phyloP scores from a whole-genome alignment of 2,888 invertebrate genomes.

The Pristionchus mayeri region DNA sequence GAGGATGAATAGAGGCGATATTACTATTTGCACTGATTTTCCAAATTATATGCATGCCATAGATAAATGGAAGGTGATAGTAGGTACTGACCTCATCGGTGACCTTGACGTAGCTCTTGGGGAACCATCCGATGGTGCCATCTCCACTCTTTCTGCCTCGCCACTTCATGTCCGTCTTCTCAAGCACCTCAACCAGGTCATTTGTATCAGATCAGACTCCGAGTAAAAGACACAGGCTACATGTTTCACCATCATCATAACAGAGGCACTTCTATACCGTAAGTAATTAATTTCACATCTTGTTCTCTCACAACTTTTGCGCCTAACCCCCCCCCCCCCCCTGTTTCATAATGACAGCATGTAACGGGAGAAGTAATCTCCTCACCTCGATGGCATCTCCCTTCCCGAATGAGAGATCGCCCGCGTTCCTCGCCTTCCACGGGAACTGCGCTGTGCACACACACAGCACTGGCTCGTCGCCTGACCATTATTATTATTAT shows the following conservation, averaged over 20 bases:
- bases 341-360: too few species aligned
- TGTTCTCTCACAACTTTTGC: too few species aligned
- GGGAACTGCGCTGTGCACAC: slow-evolving; percentile 77
- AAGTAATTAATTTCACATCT: too few species aligned
- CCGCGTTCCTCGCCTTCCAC: slow-evolving; percentile 81
- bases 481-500: background rate
- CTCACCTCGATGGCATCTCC: slow-evolving; percentile 80
- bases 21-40: too few species aligned
- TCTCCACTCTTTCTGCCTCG: slow-evolving; percentile 80
- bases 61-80: background rate
- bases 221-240: too few species aligned
- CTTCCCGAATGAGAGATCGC: slow-evolving; percentile 82
- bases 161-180: slow-evolving; percentile 83
- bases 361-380: background rate
- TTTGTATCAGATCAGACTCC: too few species aligned
- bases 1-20: too few species aligned
- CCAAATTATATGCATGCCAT: too few species aligned
- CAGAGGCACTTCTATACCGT: too few species aligned
- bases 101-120: slow-evolving; percentile 74
- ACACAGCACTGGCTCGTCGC: slow-evolving; percentile 55
- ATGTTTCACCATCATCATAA: background rate
- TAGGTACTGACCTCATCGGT: slow-evolving; percentile 17
- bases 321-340: too few species aligned
- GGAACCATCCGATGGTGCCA: slow-evolving; percentile 76
- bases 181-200: slow-evolving; percentile 80